Evolutionary conservation across 2,888 invertebrate genomes (phyloP).

Genomic region (Sipunculus nudus): DNA sequence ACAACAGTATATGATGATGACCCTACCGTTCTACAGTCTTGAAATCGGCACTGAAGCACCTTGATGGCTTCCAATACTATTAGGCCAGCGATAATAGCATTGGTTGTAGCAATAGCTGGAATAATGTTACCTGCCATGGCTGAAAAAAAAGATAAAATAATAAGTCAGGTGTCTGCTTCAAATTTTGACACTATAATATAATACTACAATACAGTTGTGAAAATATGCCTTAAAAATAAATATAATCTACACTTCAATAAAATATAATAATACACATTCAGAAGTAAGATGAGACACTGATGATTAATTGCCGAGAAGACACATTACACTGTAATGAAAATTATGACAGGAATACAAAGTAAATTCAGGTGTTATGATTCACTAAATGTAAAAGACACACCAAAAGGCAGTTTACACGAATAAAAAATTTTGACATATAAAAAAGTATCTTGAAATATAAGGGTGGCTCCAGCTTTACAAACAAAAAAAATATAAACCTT

Average conservation of each 20-base stretch:
- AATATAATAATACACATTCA: conserved; percentile 4
- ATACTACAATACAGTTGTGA: neutral
- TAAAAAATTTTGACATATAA: too few relatives aligned
- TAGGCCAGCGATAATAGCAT: conserved; percentile 97
- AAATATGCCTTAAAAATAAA: neutral
- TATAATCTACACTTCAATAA: neutral
- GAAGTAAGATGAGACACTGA: neutral
- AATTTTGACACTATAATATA: conserved; percentile 6
- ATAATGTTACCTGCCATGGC: conserved; percentile 99
- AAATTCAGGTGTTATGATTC: too few relatives aligned
- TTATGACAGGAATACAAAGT: too few relatives aligned
- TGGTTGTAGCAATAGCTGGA: conserved; percentile 98
- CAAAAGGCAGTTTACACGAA: too few relatives aligned
- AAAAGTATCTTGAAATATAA: too few relatives aligned
- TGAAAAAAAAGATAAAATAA: conserved; percentile 36
- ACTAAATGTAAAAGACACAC: too few relatives aligned
- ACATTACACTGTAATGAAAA: too few relatives aligned
- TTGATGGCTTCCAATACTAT: conserved; percentile 88
- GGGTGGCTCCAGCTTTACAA: too few relatives aligned
- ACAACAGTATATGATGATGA: neutral
- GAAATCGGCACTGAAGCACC: conserved; percentile 71
- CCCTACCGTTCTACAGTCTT: conserved; percentile 62
- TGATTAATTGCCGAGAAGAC: too few relatives aligned
- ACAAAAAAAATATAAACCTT: too few relatives aligned
- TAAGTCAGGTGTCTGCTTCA: neutral